phyloP scores from a whole-genome alignment of 2,113 vertebrate genomes.

The Eulemur rufifrons region DNA sequence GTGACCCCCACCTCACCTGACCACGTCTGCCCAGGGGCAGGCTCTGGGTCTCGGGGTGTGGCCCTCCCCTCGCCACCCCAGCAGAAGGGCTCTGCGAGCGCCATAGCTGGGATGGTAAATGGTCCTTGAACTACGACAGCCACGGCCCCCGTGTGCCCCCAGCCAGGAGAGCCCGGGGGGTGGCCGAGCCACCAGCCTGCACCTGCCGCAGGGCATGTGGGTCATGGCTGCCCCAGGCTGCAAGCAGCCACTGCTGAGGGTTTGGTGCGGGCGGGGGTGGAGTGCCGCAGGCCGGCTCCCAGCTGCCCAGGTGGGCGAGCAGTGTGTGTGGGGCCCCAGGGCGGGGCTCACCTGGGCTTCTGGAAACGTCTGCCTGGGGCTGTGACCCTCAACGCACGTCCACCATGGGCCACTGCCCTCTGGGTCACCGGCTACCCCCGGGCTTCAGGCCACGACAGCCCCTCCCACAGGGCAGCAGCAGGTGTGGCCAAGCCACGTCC shows the following conservation, averaged over 20 bases:
- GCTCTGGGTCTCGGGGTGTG: rapidly evolving
- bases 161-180: rapidly evolving
- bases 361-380: rapidly evolving
- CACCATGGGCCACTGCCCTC: too few species aligned
- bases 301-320: background rate
- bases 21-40: background rate
- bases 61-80: background rate
- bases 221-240: rapidly evolving
- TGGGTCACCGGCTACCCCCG: rapidly evolving
- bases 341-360: background rate
- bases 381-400: rapidly evolving
- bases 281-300: background rate
- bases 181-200: rapidly evolving
- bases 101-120: rapidly evolving
- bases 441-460: background rate
- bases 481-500: rapidly evolving
- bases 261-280: rapidly evolving
- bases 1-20: rapidly evolving
- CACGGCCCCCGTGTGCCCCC: rapidly evolving
- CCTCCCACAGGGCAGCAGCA: rapidly evolving
- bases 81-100: background rate
- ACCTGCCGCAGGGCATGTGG: rapidly evolving
- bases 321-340: rapidly evolving
- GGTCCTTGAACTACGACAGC: rapidly evolving
- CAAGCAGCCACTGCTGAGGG: background rate